A percentile compares a stretch with the other conserved stretches of the same genome.
phyloP scores from a whole-genome alignment of 2,113 vertebrate genomes.

The Toxotes chatareus region DNA sequence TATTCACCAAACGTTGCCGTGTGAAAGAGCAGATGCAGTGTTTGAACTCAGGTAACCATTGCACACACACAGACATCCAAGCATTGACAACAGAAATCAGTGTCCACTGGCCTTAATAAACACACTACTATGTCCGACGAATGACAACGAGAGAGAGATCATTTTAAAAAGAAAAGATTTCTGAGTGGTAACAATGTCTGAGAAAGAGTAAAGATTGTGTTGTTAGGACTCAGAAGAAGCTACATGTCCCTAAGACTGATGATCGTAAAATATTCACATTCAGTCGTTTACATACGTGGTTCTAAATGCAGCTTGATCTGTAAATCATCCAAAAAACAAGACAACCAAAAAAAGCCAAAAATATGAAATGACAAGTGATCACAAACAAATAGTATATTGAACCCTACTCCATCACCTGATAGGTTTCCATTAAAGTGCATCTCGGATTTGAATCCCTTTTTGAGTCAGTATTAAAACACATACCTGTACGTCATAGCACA shows the following conservation, averaged over 20 bases:
- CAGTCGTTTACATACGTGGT: background rate
- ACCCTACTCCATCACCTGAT: background rate
- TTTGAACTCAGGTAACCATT: background rate
- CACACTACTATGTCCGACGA: background rate
- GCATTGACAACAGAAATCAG: background rate
- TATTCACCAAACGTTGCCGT: conserved; percentile 52
- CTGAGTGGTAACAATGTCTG: too few species aligned
- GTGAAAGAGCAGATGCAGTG: background rate
- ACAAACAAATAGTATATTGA: background rate
- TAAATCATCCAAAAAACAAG: background rate
- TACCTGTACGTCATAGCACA: background rate
- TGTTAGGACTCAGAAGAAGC: too few species aligned
- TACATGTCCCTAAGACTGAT: too few species aligned
- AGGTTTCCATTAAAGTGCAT: conserved; percentile 63
- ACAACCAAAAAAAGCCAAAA: background rate
- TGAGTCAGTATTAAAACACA: background rate
- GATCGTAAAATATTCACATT: background rate
- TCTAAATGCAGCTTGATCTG: background rate
- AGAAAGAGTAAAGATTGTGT: too few species aligned
- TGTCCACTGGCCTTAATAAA: background rate
- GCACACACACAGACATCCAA: background rate
- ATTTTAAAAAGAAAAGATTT: too few species aligned
- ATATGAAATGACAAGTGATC: background rate
- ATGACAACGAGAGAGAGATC: background rate
- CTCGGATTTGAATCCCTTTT: background rate